These are phyloP conservation scores for Drosophila flavopinicola DNA, from an alignment of 2,888 invertebrate species.

Conservation along the genomic window DNA sequence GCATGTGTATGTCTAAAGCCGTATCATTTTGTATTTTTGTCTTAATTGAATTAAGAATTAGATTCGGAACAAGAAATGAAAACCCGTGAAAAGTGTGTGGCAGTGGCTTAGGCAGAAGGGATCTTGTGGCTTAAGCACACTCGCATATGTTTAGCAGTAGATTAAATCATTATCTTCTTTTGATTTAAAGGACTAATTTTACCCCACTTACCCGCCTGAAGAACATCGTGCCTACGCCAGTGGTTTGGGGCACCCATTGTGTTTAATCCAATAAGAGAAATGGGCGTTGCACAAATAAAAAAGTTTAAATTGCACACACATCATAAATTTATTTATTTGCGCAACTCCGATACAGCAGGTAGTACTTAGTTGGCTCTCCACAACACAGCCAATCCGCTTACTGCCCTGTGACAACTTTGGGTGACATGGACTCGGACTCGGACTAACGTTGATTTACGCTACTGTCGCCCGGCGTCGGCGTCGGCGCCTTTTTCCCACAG, in stretches of 20 bases:
- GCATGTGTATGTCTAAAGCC: too few relatives aligned
- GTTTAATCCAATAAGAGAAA: constrained; percentile 32
- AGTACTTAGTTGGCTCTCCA: not conserved
- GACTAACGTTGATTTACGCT: constrained; percentile 72
- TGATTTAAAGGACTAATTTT: too few relatives aligned
- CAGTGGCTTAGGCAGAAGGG: too few relatives aligned
- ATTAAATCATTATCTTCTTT: too few relatives aligned
- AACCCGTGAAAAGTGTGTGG: not conserved
- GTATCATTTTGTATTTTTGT: too few relatives aligned
- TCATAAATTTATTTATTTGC: constrained; percentile 63
- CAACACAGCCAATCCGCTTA: too few relatives aligned
- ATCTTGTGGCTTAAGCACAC: too few relatives aligned
- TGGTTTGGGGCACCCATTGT: too few relatives aligned
- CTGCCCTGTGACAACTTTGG: constrained; percentile 33
- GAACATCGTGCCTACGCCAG: too few relatives aligned
- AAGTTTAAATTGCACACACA: constrained; percentile 74
- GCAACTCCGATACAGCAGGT: constrained; percentile 35
- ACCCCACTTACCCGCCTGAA: too few relatives aligned
- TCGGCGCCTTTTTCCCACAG: constrained; percentile 46
- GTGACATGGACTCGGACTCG: constrained; percentile 44
- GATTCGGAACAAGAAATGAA: not conserved
- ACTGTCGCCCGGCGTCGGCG: constrained; percentile 18
- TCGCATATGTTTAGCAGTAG: too few relatives aligned
- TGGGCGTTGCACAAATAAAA: constrained; percentile 54
- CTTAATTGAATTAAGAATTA: too few relatives aligned